Percentiles rank a stretch among this genome's conserved stretches.
phyloP scores from a whole-genome alignment of 1,140 invertebrate genomes.

The Diprion similis region DNA sequence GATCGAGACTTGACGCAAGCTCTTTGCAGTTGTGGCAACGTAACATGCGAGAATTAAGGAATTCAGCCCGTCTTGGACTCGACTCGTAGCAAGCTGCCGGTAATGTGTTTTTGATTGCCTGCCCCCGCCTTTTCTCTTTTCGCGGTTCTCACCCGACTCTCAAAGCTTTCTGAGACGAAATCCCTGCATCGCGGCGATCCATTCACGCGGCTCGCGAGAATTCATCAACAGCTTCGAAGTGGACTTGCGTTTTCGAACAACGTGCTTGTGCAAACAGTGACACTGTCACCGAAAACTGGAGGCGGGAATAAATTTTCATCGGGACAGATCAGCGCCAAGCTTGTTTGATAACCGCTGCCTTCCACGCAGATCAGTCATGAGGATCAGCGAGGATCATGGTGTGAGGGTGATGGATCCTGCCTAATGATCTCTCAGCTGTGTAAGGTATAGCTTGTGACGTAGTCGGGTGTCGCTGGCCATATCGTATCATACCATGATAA shows the following conservation, averaged over 20 bases:
- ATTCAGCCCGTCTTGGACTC: neutral
- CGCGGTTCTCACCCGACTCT: slow-evolving; percentile 29
- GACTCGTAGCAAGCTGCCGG: slow-evolving; percentile 38
- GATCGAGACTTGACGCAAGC: no score
- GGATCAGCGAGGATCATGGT: slow-evolving; percentile 39
- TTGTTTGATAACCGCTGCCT: slow-evolving; percentile 34
- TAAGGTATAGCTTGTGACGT: neutral
- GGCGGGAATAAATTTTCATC: no score
- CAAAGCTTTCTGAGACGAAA: no score
- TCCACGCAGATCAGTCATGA: slow-evolving; percentile 37
- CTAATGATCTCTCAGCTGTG: slow-evolving; percentile 38
- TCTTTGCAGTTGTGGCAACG: no score
- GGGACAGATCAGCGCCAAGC: no score
- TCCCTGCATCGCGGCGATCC: no score
- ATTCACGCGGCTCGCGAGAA: no score
- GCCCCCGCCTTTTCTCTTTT: slow-evolving; percentile 42
- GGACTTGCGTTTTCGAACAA: no score
- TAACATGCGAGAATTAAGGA: no score
- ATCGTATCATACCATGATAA: neutral
- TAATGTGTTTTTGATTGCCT: slow-evolving; percentile 59
- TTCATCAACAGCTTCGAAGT: no score
- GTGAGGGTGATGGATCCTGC: slow-evolving; percentile 42
- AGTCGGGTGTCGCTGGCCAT: neutral
- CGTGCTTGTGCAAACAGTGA: no score
- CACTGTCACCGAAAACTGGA: no score